phyloP scores from a whole-genome alignment of 2,888 invertebrate species.

The Schizaphis graminum region DNA sequence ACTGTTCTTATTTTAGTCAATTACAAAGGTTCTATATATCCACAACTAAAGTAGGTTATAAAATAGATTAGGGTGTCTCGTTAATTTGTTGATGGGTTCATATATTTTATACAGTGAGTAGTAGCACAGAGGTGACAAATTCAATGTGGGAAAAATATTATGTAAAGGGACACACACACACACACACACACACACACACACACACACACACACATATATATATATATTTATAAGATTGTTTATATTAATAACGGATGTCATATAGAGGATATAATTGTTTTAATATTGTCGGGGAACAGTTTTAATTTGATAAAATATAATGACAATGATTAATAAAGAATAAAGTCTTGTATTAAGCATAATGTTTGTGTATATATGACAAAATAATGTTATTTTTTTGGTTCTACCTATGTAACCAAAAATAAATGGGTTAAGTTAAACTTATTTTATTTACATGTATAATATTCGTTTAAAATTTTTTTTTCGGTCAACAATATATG shows the following conservation, averaged over 20 bases:
- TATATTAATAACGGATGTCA: conserved; percentile 3
- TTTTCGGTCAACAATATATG: not conserved
- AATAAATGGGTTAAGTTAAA: not conserved
- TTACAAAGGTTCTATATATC: conserved; percentile 11
- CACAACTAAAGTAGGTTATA: conserved; percentile 4
- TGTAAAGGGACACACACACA: not conserved
- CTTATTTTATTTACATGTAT: not conserved
- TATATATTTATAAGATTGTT: conserved; percentile 2
- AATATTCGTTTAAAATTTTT: not conserved
- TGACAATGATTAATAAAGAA: not conserved
- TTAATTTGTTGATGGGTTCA: conserved; percentile 40
- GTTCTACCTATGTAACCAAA: not conserved
- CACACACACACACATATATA: not conserved
- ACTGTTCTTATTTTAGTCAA: conserved; percentile 34
- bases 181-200: not conserved
- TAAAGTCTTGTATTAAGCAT: not conserved
- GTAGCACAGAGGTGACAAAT: not conserved
- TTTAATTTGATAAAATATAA: not conserved
- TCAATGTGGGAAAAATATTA: conserved; percentile 44
- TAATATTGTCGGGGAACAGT: not conserved
- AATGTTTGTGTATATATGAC: not conserved
- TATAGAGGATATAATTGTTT: not conserved
- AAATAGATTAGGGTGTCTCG: conserved; percentile 38
- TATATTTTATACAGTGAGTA: conserved; percentile 39
- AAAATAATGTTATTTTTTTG: not conserved